Base-by-base conservation (phyloP, 2,888 invertebrate genomes). In the Agapostemon virescens region DNA sequence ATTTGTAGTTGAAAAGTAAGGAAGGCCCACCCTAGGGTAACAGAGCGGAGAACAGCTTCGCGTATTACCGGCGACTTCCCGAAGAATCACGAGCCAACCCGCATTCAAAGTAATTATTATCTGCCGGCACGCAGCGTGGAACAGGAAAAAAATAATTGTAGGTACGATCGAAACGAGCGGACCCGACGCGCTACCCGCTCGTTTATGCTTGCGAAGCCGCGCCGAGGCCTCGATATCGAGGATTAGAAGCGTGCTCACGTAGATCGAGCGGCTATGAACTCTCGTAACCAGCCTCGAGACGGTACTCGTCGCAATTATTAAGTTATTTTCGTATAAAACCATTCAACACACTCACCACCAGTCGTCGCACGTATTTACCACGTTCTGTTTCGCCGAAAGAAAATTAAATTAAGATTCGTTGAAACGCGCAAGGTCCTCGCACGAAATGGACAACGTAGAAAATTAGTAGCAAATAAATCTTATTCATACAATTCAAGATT, bases 91-190 rank as follows among this genome's bases (percentile, higher is more conserved):
- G 77, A 74, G 64, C 68, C 64, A n/a, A 1, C 49, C 75, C 69
- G 55, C 76, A 81, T 75, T 68, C 66, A 11, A 64, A 69, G 63
- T 81, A 85, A 85, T 85, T 85, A 85, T 79, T 77, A 79, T 85
- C 83, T 71, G 75, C 61, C 79, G 58, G 69, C 79, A 71, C 77
- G 81, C 68, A 67, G 75, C 78, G 71, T 61, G 79, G 63, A 72
- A 77, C 70, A 73, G 70, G 38, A 42, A 64, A 71, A 75, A 69
- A 67, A 33, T 72, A 80, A 82, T 82, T 80, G 75, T 52, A 38
- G 69, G 52, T 66, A 36, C 72, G 79, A 79, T 81, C 73, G 74
- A 71, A 79, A 52, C 61, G 52, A 79, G 70, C 49, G 45, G 45
- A 61, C 64, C 30, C n/a, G 64, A 26, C 61, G 72, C 30, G 49